Evolutionary conservation across 1,140 invertebrate species (phyloP), one percentile per base, ranked within the genome.

Genomic region (Propsilocerus akamusi): DNA sequence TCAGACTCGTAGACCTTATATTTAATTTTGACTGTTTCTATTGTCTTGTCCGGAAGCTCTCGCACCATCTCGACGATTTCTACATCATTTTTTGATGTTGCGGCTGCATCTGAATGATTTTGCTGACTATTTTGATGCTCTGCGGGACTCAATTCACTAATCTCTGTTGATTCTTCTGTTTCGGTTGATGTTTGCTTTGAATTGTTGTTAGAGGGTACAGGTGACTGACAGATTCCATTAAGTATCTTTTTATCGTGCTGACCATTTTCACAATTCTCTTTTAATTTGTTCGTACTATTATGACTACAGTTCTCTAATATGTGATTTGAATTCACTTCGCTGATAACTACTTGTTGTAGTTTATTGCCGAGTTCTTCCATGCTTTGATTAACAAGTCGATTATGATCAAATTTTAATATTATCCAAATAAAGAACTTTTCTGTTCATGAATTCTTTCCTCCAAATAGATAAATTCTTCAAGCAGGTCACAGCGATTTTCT

Each of bases 1-100:
- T 95, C 91, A 52, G 80, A 81, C 71, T 89, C 73, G 70, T 93
- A 88, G 60, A 84, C 78, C 57, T 85, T 73, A 74, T 86, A 84
- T 61, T 72, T 57, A 22, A 77, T 70, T 49, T 57, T 41, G 4
- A 41, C 14, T 7, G 14, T 20, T 41, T 41, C 34, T 17, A 20
- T 20, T 41, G 34, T 20, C 5, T 41, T 20, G 22, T 41, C 34
- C 3, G 34, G 34, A 41, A 41, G 34, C 14, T 41, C 34, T 20
- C 34, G 17, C 4, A 41, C 2, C 34, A 41, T 41, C 22, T 41
- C 34, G 1, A 41, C 34, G 4, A 20, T 20, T 41, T 41, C 12
- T 3, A 8, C 8, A 20, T 20, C 6, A 41, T 41, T 41, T 41
- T 20, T 41, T 22, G n/a, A 20, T 17, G 14, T 41, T 20, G 17